Base-by-base conservation (phyloP, 2,797 vertebrate species). In the Sorex maritimensis region DNA sequence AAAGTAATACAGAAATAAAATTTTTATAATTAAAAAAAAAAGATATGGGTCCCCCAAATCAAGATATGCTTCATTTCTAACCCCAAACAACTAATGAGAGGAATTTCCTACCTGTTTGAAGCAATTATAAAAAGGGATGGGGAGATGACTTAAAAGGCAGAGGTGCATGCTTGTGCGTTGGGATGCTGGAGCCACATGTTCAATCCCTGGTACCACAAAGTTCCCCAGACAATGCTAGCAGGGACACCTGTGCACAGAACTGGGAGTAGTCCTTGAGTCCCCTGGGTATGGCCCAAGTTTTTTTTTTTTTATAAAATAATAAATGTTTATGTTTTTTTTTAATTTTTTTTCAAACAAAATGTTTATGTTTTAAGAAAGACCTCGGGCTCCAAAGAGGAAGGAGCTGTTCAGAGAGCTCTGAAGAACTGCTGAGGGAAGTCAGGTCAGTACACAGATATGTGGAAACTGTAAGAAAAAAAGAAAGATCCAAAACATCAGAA, bases 31-130 rank as follows among this genome's bases (percentile, higher is more conserved):
- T 67, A 1, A 81, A 74, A n/a, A n/a, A n/a, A n/a, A n/a, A 93
- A 93, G 52, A 81, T 19, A 55, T 0, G 5, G 77, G 81, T 65
- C 61, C 61, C 61, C 19, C 4, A 84, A 80, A 73, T 87, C 67
- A 90, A 92, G 88, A 75, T 5, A 73, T 26, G 72, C 9, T 34
- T 75, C 17, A 55, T 9, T 93, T 46, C 72, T 79, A 72, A 75
- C 24, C 68, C 92, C 93, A 88, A 77, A 5, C 19, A 23, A 71
- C 24, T 52, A 86, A 78, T 73, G 46, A 77, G 28, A 86, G 46
- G 23, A 81, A 81, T 83, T 93, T 5, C 52, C 26, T 90, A 85
- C 5, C 4, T 24, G 61, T 38, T 30, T 95, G 26, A 82, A 81
- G 26, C 19, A 44, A 44, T 19, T 4, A 28, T 6, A 34, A 90